Evolutionary conservation across 2,888 invertebrate genomes (phyloP).

Genomic region (Drosophila barbarae): DNA sequence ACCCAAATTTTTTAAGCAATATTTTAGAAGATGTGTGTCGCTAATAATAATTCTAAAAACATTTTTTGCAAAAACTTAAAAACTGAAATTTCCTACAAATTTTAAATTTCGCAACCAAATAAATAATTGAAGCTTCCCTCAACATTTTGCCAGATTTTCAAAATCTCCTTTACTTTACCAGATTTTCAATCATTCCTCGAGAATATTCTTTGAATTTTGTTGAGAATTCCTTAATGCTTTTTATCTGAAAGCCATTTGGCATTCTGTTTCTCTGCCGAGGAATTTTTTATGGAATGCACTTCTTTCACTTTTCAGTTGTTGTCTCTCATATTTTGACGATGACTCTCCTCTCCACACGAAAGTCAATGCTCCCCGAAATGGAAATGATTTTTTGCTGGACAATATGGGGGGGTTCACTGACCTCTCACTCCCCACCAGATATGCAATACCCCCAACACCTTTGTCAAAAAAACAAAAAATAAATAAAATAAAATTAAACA

Average conservation of each 20-base stretch:
- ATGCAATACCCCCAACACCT: slow-evolving; percentile 50
- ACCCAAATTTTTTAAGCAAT: not conserved
- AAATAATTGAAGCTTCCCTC: no score
- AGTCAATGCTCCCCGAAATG: slow-evolving; percentile 44
- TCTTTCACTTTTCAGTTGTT: slow-evolving; percentile 27
- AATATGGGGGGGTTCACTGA: slow-evolving; percentile 40
- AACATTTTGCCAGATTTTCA: not conserved
- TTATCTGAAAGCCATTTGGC: not conserved
- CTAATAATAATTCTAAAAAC: no score
- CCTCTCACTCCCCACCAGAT: slow-evolving; percentile 22
- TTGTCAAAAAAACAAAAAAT: slow-evolving; percentile 39
- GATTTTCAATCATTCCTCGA: not conserved
- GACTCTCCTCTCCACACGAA: slow-evolving; percentile 6
- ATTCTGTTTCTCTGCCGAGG: not conserved
- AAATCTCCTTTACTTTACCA: not conserved
- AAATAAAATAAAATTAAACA: slow-evolving; percentile 6
- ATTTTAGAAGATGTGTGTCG: no score
- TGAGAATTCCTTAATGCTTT: not conserved
- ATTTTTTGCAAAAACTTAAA: not conserved
- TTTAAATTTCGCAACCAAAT: not conserved
- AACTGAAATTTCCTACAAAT: not conserved
- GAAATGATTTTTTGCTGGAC: slow-evolving; percentile 31
- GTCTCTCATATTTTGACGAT: slow-evolving; percentile 20
- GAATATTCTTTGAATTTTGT: not conserved
- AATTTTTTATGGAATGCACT: slow-evolving; percentile 16